Evolutionary conservation across 2,113 vertebrate genomes (phyloP), one percentile per base, ranked within the genome.

Genomic region (Dasyornis broadbenti): DNA sequence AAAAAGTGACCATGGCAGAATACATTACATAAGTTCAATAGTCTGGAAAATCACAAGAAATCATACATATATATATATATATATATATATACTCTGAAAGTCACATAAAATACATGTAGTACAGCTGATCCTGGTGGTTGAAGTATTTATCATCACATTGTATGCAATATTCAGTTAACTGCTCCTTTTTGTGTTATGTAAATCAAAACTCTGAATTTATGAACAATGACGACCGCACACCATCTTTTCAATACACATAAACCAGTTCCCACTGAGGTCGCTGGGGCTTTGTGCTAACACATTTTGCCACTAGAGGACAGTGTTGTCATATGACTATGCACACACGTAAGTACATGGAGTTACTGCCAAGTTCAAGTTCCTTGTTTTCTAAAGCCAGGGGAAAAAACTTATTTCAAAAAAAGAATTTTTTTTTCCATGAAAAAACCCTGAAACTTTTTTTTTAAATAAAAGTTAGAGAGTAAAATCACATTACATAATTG

Each of bases 221-320:
- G 33, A 76, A 89, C 23, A 45, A 17, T 37, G 30, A 45, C 3
- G 6, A 13, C 20, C 22, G 50, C 7, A 35, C 3, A 30, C 8
- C 65, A 45, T 35, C 40, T 65, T 86, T 72, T 13, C 57, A 82
- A 63, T 28, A 7, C 31, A 16, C 8, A 9, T 1, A 54, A 72
- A 42, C 11, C 61, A 54, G n/a, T 14, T 28, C 61, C 26, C 35
- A 3, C 0, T 2, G 30, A 19, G 11, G 70, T 3, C 52, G 49
- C n/a, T 2, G 18, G 42, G 56, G 59, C 47, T 40, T 28, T 89
- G 93, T 64, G 72, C 40, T 96, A 97, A 94, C 77, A 42, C 26
- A n/a, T 54, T 49, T 30, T 35, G 81, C 95, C 96, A 95, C 95
- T 90, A 97, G 96, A 94, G 96, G 96, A 71, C 44, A 87, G 65